Base-by-base conservation (phyloP, 2,888 invertebrate species). In the Aradus depressus region DNA sequence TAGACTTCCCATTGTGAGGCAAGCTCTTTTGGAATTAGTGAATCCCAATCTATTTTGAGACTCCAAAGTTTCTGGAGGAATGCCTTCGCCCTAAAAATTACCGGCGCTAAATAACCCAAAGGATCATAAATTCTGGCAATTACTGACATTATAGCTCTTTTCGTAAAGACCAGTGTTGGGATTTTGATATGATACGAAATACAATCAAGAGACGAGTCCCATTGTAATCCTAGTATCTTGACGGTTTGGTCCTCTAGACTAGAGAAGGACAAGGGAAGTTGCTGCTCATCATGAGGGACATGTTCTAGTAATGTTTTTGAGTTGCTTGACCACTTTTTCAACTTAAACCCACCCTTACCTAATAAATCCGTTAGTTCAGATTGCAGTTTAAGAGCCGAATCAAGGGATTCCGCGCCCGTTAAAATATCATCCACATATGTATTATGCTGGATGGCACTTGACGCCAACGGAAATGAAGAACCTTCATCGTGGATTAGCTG, bases 361-460 rank as follows among this genome's bases (percentile, higher is more conserved):
- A 60, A 38, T 19, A 62, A 26, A 5, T 26, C 22, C 10, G 48
- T 51, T 3, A 61, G 38, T 28, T 62, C 51, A 1, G 31, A 4
- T 37, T 59, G 52, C 4, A 60, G 25, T 25, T 44, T 5, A 1
- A 51, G 18, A 4, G 60, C 61, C 19, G 59, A 51, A 14, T 56
- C 51, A 16, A 50, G 6, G 12, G 59, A 53, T 4, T 44, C 6
- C 1, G 59, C 52, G n/a, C 60, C 59, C 1, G 59, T 51, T 8
- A 60, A 38, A 1, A 60, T 31, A 51, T 62, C 62, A 47, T 64
- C 60, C 8, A 63, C 59, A 25, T 62, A 63, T 5, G 58, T 57
- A 19, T 60, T 54, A 4, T 50, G 19, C 5, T 3, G 14, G 8
- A 60, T n/a, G 6, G 51, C 53, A 14, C 39, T 8, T 2, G 59